Conservation (phyloP, 2,888 invertebrate species). For the Fragum fragum region DNA sequence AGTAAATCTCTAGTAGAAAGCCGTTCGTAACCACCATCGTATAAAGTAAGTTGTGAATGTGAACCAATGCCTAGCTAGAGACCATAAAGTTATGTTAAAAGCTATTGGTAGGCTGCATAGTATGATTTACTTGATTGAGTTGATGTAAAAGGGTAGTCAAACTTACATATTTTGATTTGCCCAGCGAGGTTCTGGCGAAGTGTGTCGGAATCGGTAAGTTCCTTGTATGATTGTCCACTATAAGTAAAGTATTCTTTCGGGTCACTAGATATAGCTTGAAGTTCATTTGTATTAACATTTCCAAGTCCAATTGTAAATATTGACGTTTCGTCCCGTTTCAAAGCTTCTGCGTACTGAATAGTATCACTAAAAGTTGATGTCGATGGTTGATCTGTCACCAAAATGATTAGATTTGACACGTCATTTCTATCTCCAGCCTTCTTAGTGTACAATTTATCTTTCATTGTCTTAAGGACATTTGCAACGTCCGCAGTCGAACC, state of each 20-base stretch:
- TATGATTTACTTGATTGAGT: too few relatives aligned
- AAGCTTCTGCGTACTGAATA: conserved; percentile 33
- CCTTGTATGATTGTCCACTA: conserved; percentile 47
- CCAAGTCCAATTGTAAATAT: conserved; percentile 65
- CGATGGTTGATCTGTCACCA: conserved; percentile 69
- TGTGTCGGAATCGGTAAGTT: conserved; percentile 55
- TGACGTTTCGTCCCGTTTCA: conserved; percentile 52
- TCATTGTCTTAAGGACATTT: conserved; percentile 55
- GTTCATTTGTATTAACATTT: conserved; percentile 53
- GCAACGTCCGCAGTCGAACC: conserved; percentile 52
- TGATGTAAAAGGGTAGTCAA: neutral
- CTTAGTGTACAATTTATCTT: conserved; percentile 57
- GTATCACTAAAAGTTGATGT: conserved; percentile 39
- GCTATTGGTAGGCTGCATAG: too few relatives aligned
- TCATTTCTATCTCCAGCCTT: conserved; percentile 62
- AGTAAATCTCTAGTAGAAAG: too few relatives aligned
- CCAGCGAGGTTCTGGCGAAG: conserved; percentile 49
- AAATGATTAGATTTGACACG: conserved; percentile 61
- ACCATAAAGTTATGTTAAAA: too few relatives aligned
- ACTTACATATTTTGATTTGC: conserved; percentile 57
- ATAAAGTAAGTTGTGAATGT: too few relatives aligned
- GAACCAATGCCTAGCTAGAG: too few relatives aligned
- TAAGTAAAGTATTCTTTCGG: conserved; percentile 64
- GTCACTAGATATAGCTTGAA: conserved; percentile 67
- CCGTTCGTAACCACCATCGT: too few relatives aligned